Evolutionary conservation across 2,888 invertebrate genomes (phyloP), one percentile per base, ranked within the genome.

Genomic region (Clunio marinus): DNA sequence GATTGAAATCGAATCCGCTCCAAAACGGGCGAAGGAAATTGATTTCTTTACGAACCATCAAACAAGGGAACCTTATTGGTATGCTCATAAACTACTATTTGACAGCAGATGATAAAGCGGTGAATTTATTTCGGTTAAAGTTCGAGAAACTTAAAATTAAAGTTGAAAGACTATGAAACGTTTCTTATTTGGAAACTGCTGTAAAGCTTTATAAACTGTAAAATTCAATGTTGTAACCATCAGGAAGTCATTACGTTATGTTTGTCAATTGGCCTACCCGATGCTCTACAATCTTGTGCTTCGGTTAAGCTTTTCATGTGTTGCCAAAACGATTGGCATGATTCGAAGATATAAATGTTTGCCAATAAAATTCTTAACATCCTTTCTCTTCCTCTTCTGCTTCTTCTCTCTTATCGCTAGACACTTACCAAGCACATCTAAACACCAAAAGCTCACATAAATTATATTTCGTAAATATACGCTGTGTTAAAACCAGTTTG

Each of bases 301-400:
- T n/a, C n/a, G 51, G 51, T 51, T 17, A 51, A 51, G 7, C 22
- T 51, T 22, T 51, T 22, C 51, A 17, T n/a, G 22, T 22, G 17
- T 51, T 8, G 7, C 22, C 51, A 22, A 51, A 8, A 51, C 22
- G 51, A 20, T 51, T 51, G 22, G 22, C 17, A 51, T 22, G 51
- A 51, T n/a, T n/a, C n/a, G 51, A 32, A 32, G 32, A 22, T 13
- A 51, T 51, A 51, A 51, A 51, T 51, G 51, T 51, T 51, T 51
- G 51, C 51, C 51, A 51, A 51, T 51, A 51, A 51, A 51, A 51
- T 22, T 51, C 51, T 51, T 22, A 51, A 17, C 51, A 51, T 51
- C 51, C 17, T n/a, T n/a, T n/a, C n/a, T n/a, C n/a, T n/a, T 51
- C 51, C 51, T 22, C 22, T 41, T 51, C 22, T 13, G 22, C 51